A percentile compares a stretch with the other conserved stretches of the same genome.
phyloP scores from a whole-genome alignment of 2,797 vertebrate species.

The Phataginus tricuspis region DNA sequence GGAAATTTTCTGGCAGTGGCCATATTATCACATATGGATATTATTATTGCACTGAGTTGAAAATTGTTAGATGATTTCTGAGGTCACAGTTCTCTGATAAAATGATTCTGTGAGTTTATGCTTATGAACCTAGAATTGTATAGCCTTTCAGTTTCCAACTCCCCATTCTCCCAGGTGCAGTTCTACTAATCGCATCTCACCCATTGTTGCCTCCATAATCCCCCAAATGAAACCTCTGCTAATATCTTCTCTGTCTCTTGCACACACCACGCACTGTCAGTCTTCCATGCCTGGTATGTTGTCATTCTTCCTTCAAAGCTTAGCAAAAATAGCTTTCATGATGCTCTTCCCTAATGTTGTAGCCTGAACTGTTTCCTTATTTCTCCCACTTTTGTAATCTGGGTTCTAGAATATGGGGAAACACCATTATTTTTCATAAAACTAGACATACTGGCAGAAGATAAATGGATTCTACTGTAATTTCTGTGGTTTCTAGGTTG shows the following conservation, averaged over 20 bases:
- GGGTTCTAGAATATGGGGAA: background rate
- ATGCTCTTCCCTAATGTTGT: slow-evolving; percentile 1
- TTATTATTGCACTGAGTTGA: slow-evolving; percentile 5
- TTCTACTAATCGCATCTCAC: background rate
- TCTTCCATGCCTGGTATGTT: background rate
- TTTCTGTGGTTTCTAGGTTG: background rate
- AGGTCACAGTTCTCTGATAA: background rate
- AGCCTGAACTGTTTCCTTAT: background rate
- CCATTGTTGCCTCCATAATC: background rate
- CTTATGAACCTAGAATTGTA: background rate
- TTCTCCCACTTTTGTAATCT: background rate
- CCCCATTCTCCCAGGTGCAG: background rate
- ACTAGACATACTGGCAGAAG: background rate
- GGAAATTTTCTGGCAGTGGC: slow-evolving; percentile 12
- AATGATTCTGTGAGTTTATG: background rate
- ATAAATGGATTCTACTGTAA: background rate
- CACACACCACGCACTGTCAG: background rate
- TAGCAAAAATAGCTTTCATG: background rate
- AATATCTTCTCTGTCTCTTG: background rate
- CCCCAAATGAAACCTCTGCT: background rate
- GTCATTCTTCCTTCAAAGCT: background rate
- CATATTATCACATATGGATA: background rate
- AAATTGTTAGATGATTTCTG: slow-evolving; percentile 35
- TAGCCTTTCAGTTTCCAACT: background rate
- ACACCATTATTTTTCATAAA: slow-evolving; percentile 20